Percentiles rank a stretch among this genome's conserved stretches.
Conservation (phyloP, 2,113 vertebrate genomes). For the Gobio gobio region DNA sequence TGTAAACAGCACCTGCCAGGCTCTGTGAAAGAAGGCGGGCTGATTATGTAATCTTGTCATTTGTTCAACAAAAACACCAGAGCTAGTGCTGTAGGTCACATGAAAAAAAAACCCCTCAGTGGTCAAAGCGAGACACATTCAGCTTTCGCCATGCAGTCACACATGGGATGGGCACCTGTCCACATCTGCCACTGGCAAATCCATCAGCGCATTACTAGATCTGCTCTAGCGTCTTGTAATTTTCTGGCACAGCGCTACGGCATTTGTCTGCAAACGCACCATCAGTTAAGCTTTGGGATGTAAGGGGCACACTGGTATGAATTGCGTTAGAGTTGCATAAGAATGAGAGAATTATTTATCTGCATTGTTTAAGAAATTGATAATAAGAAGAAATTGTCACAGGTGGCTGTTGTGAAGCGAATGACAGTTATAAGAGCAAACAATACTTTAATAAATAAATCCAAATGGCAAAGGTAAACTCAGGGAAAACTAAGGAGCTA, state of each 20-base stretch:
- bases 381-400: too few relatives aligned
- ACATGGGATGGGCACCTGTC: slow-evolving; percentile 5
- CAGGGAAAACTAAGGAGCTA: too few relatives aligned
- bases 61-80: slow-evolving; percentile 47
- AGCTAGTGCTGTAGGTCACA: slow-evolving; percentile 2
- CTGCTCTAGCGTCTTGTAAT: slow-evolving; percentile 13
- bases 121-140: slow-evolving; percentile 15
- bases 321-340: neutral
- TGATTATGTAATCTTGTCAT: slow-evolving; percentile 44
- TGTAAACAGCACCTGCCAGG: slow-evolving; percentile 61
- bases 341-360: neutral
- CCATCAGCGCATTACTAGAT: neutral
- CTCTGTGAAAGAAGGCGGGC: neutral
- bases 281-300: slow-evolving; percentile 1
- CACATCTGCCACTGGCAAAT: slow-evolving; percentile 32
- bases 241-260: neutral
- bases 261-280: slow-evolving; percentile 9
- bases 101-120: neutral
- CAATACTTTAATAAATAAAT: too few relatives aligned
- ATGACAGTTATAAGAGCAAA: too few relatives aligned
- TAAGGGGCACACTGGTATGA: neutral
- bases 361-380: neutral
- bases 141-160: neutral
- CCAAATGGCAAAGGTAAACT: too few relatives aligned
- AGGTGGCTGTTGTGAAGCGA: too few relatives aligned